Base-by-base conservation (phyloP, 2,888 invertebrate genomes). In the Cylloceria caligata region DNA sequence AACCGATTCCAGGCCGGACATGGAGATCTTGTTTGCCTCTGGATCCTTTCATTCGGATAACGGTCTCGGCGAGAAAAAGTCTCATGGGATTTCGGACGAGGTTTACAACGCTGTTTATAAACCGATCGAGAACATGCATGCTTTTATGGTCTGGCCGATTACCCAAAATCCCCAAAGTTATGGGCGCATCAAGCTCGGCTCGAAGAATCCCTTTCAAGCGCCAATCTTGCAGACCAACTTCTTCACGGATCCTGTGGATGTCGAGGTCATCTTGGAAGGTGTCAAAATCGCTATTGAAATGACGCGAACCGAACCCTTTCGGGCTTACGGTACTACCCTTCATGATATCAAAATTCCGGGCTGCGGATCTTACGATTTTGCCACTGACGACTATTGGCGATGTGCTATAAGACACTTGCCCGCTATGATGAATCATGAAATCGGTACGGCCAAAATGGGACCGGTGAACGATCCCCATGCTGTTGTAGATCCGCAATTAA, bases 161-260 rank as follows among this genome's bases (percentile, higher is more conserved):
- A 90, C 96, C 47, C 94, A 96, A 91, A 94, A 96, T 83, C 96
- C 97, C 0, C 94, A 95, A 89, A 96, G 96, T 9, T 94, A 94
- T 84, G 96, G 96, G 0, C 93, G 95, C 81, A 92, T 97, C 0
- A 94, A 93, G 91, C 93, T 98, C 16, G 94, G 94, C 87, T 96
- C 95, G 13, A 95, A 93, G 80, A 95, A 97, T 90, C 97, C 97
- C 0, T 94, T 94, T 85, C 94, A 95, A 0, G 95, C 95, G 87
- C 97, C 98, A 0, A 93, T 94, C 16, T 94, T 97, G 74, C 95
- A 97, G 85, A 96, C 97, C 0, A 97, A 96, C 90, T 99, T 98
- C 91, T 95, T 98, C 89, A 94, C 95, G 0, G 94, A 96, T 88
- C 94, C 94, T 6, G 93, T 88, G 0, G 92, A 92, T 60, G 6